A percentile compares a stretch with the other conserved stretches of the same genome.
Evolutionary conservation across 1,140 invertebrate species (phyloP).

Genomic region (Calephelis nemesis): DNA sequence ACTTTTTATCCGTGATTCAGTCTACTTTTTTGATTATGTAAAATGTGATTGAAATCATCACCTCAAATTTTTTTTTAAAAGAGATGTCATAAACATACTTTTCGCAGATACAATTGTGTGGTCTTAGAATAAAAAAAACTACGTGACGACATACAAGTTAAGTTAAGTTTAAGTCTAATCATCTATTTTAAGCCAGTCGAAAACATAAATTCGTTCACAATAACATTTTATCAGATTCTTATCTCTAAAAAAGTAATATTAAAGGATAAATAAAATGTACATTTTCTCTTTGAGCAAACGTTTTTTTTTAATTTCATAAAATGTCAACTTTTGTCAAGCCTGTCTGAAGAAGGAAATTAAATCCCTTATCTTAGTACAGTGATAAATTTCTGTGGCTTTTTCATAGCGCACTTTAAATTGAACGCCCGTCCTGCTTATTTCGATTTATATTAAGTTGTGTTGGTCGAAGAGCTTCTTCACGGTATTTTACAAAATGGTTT

Average conservation of each 20-base stretch:
- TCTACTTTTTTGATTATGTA: no score
- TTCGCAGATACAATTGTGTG: no score
- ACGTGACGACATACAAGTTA: no score
- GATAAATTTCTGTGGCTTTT: conserved; percentile 54
- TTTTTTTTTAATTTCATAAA: conserved; percentile 53
- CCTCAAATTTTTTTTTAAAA: no score
- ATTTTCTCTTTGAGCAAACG: conserved; percentile 23
- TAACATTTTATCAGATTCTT: background rate
- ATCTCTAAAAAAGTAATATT: background rate
- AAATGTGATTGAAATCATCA: no score
- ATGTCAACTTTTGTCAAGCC: conserved; percentile 52
- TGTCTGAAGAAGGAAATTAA: conserved; percentile 62
- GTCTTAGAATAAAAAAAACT: no score
- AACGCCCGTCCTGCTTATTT: conserved; percentile 40
- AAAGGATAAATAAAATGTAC: conserved; percentile 2
- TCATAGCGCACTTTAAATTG: conserved; percentile 39
- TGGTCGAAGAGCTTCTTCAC: background rate
- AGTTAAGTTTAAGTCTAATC: no score
- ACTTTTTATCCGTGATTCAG: no score
- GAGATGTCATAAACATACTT: no score
- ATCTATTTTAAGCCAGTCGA: no score
- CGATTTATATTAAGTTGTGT: conserved; percentile 32
- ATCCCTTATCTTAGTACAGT: conserved; percentile 55
- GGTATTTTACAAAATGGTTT: conserved; percentile 19
- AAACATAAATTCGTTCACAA: background rate